Evolutionary conservation across 2,113 vertebrate genomes (phyloP), one percentile per base, ranked within the genome.

Genomic region (Tupaia tana): DNA sequence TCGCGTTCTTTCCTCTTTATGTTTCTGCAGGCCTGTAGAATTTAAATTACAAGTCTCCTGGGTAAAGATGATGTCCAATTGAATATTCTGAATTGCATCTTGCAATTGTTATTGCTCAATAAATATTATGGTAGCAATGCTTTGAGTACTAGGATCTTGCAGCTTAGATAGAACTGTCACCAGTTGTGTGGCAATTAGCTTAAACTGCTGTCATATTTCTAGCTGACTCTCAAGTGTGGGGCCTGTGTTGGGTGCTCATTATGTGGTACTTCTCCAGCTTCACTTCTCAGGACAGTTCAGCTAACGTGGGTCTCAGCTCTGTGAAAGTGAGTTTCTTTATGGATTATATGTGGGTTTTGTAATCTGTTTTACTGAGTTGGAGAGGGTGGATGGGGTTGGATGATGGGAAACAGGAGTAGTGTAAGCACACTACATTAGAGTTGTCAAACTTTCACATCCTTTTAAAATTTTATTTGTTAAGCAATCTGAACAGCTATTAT

Each of bases 71-170:
- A 93, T 94, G 58, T 89, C 74, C 43, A 73, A 89, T 97, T 91
- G 86, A 94, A 91, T 94, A 94, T 89, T 91, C 74, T 94, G 89
- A 97, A 95, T 69, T 94, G 91, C 84, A 91, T 75, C 89, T 70
- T 81, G 91, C 94, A 89, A 96, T 95, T 97, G 95, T 97, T 97
- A 96, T 95, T 96, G 91, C 91, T 86, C 94, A 96, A 96, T 97
- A 96, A 97, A 96, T 95, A 95, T 95, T 81, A 93, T 69, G 43
- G 84, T 69, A 74, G 61, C 81, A 89, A 87, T 89, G 75, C 70
- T 95, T 86, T 31, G 79, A 95, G 93, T 34, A 25, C 79, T 75
- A n/a, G 73, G 43, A 74, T 56, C 82, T 90, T 91, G 58, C 56
- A 43, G 86, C 71, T 86, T 71, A 67, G 67, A 83, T 66, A 83